Evolutionary conservation across 2,888 invertebrate genomes (phyloP).

Genomic region (Biston stratarius): DNA sequence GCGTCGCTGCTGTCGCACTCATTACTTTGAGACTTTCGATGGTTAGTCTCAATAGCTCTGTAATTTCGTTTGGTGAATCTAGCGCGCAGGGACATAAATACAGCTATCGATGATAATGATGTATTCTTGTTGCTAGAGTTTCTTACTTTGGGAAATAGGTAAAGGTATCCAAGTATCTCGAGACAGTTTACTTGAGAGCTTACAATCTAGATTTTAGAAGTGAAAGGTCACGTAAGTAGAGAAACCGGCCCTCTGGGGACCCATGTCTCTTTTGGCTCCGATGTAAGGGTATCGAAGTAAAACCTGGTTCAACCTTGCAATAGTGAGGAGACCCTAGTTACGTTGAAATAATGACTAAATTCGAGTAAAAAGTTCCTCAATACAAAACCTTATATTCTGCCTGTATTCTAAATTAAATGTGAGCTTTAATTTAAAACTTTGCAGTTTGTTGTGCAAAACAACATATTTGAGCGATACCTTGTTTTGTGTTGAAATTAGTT

Average conservation of each 20-base stretch:
- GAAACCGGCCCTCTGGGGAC: slow-evolving; percentile 27
- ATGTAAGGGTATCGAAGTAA: slow-evolving; percentile 32
- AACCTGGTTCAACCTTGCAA: slow-evolving; percentile 27
- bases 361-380: not conserved
- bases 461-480: not conserved
- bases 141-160: too few species aligned
- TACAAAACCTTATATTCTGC: not conserved
- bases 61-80: too few species aligned
- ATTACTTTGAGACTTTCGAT: too few species aligned
- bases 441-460: slow-evolving; percentile 1
- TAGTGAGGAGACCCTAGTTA: slow-evolving; percentile 5
- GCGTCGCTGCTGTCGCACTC: too few species aligned
- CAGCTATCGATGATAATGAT: too few species aligned
- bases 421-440: slow-evolving; percentile 8
- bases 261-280: slow-evolving; percentile 9
- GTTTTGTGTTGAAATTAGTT: not conserved
- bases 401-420: slow-evolving; percentile 3
- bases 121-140: too few species aligned
- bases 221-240: slow-evolving; percentile 38
- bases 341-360: not conserved
- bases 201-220: slow-evolving; percentile 6
- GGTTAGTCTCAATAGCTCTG: too few species aligned
- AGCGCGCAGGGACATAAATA: too few species aligned
- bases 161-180: not conserved
- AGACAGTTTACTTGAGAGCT: not conserved